phyloP scores from a whole-genome alignment of 2,113 vertebrate genomes.

The Perccottus glenii region DNA sequence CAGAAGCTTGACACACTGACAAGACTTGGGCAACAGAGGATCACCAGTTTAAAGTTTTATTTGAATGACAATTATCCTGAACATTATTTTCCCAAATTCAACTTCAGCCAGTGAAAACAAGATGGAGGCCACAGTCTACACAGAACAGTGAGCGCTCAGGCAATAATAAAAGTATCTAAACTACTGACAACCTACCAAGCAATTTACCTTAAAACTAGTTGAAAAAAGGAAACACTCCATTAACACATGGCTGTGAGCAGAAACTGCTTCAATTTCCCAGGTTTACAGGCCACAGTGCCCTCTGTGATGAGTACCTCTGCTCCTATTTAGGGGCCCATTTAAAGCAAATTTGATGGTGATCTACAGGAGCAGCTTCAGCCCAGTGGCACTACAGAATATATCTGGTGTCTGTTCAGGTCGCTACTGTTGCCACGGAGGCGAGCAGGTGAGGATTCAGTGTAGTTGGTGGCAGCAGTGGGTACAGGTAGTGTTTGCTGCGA shows the following conservation, averaged over 20 bases:
- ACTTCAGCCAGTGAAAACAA: conserved; percentile 9
- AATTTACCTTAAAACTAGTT: conserved; percentile 34
- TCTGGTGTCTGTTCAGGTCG: background rate
- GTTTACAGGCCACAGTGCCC: no score
- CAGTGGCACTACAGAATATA: background rate
- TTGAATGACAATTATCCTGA: background rate
- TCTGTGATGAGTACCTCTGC: conserved; percentile 4
- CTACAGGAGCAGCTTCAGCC: no score
- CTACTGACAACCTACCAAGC: conserved; percentile 47
- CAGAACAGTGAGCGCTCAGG: conserved; percentile 36
- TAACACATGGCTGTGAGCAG: no score
- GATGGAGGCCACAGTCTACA: background rate
- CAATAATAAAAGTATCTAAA: conserved; percentile 52
- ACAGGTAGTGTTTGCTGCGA: conserved; percentile 17
- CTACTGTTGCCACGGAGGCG: conserved; percentile 58
- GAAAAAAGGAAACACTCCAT: conserved; percentile 34
- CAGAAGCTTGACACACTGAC: background rate
- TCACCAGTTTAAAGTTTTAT: background rate
- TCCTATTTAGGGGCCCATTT: background rate
- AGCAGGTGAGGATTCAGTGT: conserved; percentile 56
- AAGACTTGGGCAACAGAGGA: conserved; percentile 54
- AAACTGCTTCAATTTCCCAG: no score
- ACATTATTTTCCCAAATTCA: background rate
- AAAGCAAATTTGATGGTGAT: conserved; percentile 2
- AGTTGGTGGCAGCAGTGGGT: conserved; percentile 12